Base-by-base conservation (phyloP, 2,113 vertebrate genomes). In the Peromyscus polionotus region DNA sequence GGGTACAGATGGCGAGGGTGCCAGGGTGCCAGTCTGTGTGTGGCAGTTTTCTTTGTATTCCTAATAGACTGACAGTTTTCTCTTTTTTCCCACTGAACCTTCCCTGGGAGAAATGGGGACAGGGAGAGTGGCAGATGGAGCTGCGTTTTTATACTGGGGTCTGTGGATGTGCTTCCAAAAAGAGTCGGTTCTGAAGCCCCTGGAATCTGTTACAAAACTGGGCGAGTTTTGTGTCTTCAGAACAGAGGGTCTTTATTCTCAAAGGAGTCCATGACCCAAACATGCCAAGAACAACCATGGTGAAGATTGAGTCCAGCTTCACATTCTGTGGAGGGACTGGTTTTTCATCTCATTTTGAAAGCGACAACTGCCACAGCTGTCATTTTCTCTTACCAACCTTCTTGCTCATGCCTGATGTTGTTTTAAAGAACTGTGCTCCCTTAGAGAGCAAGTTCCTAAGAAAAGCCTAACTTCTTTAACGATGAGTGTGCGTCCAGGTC, bases 41-140 rank as follows among this genome's bases (percentile, higher is more conserved):
- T 20, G 73, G 81, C 67, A 89, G 85, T 95, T 75, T 79, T 76
- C 72, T 97, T 96, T 97, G 96, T 95, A 90, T 91, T 96, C 57
- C 77, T 93, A 95, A 96, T 73, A 86, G 45, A 59, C 84, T 76
- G 39, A 93, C 36, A 45, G 59, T 59, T 91, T 14, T 24, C 31
- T 77, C 75, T 77, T n/a, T 61, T 11, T 42, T 36, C 5, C 10
- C 48, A 9, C 8, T 95, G 70, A 95, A 94, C 73, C 22, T 91
- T 33, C 22, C 72, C 84, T 90, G 33, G 85, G 93, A 92, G 72
- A 96, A 96, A 97, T 36, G 31, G 33, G 85, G 59, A 54, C 92
- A 83, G 36, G 80, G 36, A 95, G 77, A 86, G 61, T 33, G 48
- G 13, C 67, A 85, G 84, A 39, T 19, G 59, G 70, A 95, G 57